Conservation (phyloP, 2,113 vertebrate genomes). For the Axis porcinus region DNA sequence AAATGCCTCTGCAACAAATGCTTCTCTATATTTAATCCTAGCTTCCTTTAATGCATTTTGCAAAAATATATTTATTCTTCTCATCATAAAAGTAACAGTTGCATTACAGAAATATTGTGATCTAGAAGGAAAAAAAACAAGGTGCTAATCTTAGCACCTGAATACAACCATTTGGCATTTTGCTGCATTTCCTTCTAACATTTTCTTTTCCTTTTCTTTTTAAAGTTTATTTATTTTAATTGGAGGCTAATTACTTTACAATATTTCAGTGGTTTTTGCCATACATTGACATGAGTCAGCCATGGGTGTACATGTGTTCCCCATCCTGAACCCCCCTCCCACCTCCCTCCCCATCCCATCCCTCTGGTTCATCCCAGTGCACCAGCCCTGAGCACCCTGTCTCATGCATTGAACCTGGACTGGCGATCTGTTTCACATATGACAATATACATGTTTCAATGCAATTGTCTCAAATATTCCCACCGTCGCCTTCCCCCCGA, state of each 20-base stretch:
- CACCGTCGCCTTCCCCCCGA: accelerated
- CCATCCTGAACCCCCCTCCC: neutral
- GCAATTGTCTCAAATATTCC: neutral
- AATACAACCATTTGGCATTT: neutral
- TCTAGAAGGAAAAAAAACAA: neutral
- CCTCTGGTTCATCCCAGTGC: neutral
- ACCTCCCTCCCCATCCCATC: neutral
- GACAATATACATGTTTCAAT: neutral
- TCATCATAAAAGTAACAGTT: neutral
- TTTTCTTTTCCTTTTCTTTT: neutral
- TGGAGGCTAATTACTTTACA: neutral
- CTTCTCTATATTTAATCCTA: conserved; percentile 10
- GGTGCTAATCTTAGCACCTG: neutral
- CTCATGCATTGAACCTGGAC: neutral
- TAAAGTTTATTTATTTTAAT: neutral
- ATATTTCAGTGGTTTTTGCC: neutral
- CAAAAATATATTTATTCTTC: conserved; percentile 17
- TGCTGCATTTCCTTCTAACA: neutral
- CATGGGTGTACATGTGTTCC: neutral
- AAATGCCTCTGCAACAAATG: neutral
- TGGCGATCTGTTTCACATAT: neutral
- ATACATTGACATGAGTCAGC: neutral
- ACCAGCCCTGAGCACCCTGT: neutral
- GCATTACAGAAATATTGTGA: neutral
- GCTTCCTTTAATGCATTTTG: neutral